phyloP scores from a whole-genome alignment of 1,140 invertebrate genomes.

The Anagrus nilaparvatae region DNA sequence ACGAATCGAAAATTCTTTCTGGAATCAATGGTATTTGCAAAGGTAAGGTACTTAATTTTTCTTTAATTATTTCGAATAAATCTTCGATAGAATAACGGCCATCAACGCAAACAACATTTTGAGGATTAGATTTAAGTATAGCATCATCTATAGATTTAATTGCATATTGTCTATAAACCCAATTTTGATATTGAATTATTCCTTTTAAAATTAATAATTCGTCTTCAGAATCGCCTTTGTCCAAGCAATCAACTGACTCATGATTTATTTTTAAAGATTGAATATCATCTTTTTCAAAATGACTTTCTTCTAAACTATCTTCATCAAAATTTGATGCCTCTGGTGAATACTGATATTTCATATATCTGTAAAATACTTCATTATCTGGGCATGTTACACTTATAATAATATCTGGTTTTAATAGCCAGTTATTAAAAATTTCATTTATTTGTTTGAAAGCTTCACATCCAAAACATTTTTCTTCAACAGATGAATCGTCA shows the following conservation, averaged over 20 bases:
- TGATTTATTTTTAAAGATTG: too few species aligned
- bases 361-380: conserved; percentile 30
- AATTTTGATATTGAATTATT: too few species aligned
- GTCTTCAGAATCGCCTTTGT: too few species aligned
- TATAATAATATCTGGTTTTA: conserved; percentile 43
- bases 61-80: conserved; percentile 40
- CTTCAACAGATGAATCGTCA: too few species aligned
- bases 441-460: conserved; percentile 17
- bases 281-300: too few species aligned
- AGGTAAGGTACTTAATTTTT: conserved; percentile 34
- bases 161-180: too few species aligned
- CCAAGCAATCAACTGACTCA: too few species aligned
- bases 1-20: conserved; percentile 12
- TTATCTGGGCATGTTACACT: conserved; percentile 42
- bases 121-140: conserved; percentile 41
- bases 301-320: too few species aligned
- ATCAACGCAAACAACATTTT: conserved; percentile 46
- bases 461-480: too few species aligned
- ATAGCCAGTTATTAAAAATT: conserved; percentile 25
- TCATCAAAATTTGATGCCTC: too few species aligned
- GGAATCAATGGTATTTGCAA: conserved; percentile 39
- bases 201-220: too few species aligned
- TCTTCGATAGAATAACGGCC: conserved; percentile 34
- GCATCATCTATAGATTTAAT: conserved; percentile 40
- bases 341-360: too few species aligned